Percentiles rank a stretch among this genome's conserved stretches.
phyloP scores from a whole-genome alignment of 1,140 invertebrate species.

The Bradysia coprophila region DNA sequence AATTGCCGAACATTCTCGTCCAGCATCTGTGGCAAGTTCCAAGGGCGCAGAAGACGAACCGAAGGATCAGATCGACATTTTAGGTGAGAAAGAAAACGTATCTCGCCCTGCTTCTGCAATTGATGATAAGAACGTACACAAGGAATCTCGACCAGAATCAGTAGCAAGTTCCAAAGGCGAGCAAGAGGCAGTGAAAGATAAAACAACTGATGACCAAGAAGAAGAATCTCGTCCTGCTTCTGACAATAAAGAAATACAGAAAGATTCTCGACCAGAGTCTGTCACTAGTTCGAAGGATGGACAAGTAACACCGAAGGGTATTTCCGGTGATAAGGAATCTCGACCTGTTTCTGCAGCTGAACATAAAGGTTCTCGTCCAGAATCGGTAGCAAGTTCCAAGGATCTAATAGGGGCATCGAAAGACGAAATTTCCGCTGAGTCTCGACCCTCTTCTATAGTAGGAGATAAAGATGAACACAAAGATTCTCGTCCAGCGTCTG shows the following conservation, averaged over 20 bases:
- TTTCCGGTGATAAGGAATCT: no score
- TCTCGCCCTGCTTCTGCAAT: background rate
- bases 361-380: constrained; percentile 5
- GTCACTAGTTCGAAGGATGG: background rate
- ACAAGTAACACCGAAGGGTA: background rate
- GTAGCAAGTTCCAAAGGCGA: background rate
- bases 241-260: no score
- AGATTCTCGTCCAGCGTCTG: no score
- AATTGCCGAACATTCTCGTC: constrained; percentile 6
- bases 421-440: constrained; percentile 1
- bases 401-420: background rate
- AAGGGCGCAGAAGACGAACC: background rate
- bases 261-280: no score
- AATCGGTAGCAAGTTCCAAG: constrained; percentile 5
- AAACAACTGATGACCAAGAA: no score
- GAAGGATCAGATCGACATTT: constrained; percentile 5
- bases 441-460: background rate
- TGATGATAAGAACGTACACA: no score
- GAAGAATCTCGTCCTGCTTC: no score
- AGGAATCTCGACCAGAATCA: no score
- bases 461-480: background rate
- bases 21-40: constrained; percentile 8
- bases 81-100: constrained; percentile 2
- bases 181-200: no score
- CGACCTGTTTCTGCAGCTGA: no score